Percentiles rank a stretch among this genome's conserved stretches.
phyloP scores from a whole-genome alignment of 2,797 vertebrate species.

The Masticophis lateralis region DNA sequence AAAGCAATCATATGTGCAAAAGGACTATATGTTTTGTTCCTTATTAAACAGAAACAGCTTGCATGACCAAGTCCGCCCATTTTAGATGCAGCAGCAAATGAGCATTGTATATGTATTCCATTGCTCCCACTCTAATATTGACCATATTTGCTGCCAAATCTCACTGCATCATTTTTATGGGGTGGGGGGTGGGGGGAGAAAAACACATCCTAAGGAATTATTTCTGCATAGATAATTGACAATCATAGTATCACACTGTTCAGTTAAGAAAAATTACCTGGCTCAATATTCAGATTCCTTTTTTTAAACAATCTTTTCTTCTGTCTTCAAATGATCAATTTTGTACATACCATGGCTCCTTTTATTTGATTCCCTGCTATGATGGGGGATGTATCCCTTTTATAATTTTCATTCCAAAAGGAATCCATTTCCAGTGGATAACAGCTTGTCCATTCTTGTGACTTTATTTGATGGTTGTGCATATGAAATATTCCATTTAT shows the following conservation, averaged over 20 bases:
- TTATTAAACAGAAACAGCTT: constrained; percentile 3
- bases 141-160: neutral
- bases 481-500: constrained; percentile 6
- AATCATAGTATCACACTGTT: neutral
- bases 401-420: constrained; percentile 23
- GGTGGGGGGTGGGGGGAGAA: no score
- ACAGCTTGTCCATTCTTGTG: constrained; percentile 3
- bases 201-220: neutral
- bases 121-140: constrained; percentile 16
- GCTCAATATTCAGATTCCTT: constrained; percentile 12
- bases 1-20: constrained; percentile 6
- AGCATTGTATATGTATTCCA: neutral
- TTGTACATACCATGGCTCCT: neutral
- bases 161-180: neutral
- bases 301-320: constrained; percentile 1
- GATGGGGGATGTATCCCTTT: neutral
- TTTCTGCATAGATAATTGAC: neutral
- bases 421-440: neutral
- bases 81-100: constrained; percentile 12
- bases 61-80: constrained; percentile 9
- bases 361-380: constrained; percentile 5
- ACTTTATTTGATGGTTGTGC: constrained; percentile 25
- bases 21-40: neutral
- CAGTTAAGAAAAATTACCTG: constrained; percentile 1
- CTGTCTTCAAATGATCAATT: neutral